phyloP scores from a whole-genome alignment of 2,888 invertebrate genomes.

The Sarcophaga variegata region DNA sequence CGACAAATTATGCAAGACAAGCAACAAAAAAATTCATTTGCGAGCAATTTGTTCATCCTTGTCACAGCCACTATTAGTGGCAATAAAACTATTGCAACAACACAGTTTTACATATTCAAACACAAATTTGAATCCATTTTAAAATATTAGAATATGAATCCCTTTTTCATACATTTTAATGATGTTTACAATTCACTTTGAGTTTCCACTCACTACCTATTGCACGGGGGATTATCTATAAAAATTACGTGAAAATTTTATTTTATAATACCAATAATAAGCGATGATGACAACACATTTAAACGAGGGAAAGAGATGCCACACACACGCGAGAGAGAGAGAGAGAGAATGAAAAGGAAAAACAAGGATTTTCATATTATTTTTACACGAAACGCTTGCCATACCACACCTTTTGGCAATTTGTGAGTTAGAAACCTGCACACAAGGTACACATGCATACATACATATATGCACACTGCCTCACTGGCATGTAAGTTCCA shows the following conservation, averaged over 20 bases:
- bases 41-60: neutral
- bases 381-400: constrained; percentile 44
- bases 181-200: constrained; percentile 61
- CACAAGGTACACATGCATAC: neutral
- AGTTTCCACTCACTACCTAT: constrained; percentile 37
- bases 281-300: constrained; percentile 5
- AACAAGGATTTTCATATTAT: neutral
- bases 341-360: too few species aligned
- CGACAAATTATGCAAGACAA: neutral
- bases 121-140: constrained; percentile 61
- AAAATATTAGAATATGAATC: constrained; percentile 31
- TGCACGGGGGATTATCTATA: constrained; percentile 53
- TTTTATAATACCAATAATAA: constrained; percentile 56
- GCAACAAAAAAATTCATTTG: neutral
- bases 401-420: constrained; percentile 63
- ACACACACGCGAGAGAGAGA: neutral
- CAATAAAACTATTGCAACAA: neutral
- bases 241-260: constrained; percentile 65
- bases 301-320: neutral
- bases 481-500: neutral
- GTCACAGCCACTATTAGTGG: neutral
- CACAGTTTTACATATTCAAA: constrained; percentile 21
- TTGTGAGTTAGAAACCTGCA: constrained; percentile 52
- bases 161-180: constrained; percentile 54
- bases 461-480: neutral